Evolutionary conservation across 2,113 vertebrate genomes (phyloP), one percentile per base, ranked within the genome.

Genomic region (Tapirus terrestris): DNA sequence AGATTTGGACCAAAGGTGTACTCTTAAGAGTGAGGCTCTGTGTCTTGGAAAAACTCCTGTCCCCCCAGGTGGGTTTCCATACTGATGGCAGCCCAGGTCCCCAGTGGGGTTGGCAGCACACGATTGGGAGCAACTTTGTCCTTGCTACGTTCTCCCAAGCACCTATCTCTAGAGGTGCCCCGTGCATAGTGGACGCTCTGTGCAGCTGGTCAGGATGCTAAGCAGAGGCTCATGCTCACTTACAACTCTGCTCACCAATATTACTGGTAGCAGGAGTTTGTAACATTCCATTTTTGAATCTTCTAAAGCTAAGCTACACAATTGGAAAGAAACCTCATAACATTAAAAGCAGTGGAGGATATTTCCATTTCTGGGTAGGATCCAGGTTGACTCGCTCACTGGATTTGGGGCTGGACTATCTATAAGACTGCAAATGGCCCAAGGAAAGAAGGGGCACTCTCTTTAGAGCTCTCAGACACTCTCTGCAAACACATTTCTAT

Each of bases 161-260:
- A 70, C 45, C 25, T 45, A 2, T 1, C 6, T 39, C 3, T 5
- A 17, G 39, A 67, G 45, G 60, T 1, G 56, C 18, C 63, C 36
- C 0, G 2, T 5, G 48, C 36, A 12, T 4, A 45, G 53, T 5
- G 11, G 6, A 8, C 3, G 3, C 17, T 25, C 17, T 25, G 17
- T 36, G 53, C 18, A 56, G 53, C 29, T 7, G 39, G 5, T 79
- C 8, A 18, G 58, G 5, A 20, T 16, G 70, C 2, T 11, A 56
- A 43, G 33, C 27, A 63, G 39, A 67, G 23, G 11, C 31, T 76
- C 4, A 23, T 58, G 45, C 17, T 86, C 11, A 20, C 5, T 48
- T 27, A 5, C 8, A 58, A 0, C 60, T 53, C 20, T 70, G 12
- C 23, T 76, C 53, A 31, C 48, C 29, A 29, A n/a, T 45, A 56